These are phyloP conservation scores for Melangyna quadrimaculata DNA, from an alignment of 2,888 invertebrate genomes.

Conservation along the genomic window DNA sequence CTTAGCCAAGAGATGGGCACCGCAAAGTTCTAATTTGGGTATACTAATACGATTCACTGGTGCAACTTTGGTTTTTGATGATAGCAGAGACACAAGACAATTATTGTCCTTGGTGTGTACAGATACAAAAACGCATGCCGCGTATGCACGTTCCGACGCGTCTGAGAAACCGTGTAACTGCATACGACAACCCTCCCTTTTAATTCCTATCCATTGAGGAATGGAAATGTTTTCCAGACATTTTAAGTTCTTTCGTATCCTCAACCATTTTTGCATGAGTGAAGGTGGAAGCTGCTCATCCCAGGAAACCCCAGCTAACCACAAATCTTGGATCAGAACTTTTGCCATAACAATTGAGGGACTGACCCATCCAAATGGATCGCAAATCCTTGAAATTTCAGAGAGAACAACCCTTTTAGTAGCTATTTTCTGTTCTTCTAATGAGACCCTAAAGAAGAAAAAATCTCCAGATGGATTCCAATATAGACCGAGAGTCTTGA, in stretches of 20 bases:
- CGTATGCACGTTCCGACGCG: slow-evolving; percentile 13
- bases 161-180: slow-evolving; percentile 7
- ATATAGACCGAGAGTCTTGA: neutral
- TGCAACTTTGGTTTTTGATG: slow-evolving; percentile 12
- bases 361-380: slow-evolving; percentile 28
- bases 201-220: neutral
- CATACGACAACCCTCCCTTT: neutral
- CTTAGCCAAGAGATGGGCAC: neutral
- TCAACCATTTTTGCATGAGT: neutral
- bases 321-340: neutral
- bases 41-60: slow-evolving; percentile 10
- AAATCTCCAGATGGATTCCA: slow-evolving; percentile 13
- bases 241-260: neutral
- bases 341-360: neutral
- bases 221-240: slow-evolving; percentile 18
- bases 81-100: neutral
- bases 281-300: slow-evolving; percentile 5
- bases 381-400: slow-evolving; percentile 1
- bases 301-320: slow-evolving; percentile 11
- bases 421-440: neutral
- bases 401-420: neutral
- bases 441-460: slow-evolving; percentile 6
- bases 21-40: slow-evolving; percentile 4
- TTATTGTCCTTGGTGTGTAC: neutral
- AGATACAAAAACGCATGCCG: slow-evolving; percentile 13